Evolutionary conservation across 2,888 invertebrate genomes (phyloP), one percentile per base, ranked within the genome.

Genomic region (Celastrina argiolus): DNA sequence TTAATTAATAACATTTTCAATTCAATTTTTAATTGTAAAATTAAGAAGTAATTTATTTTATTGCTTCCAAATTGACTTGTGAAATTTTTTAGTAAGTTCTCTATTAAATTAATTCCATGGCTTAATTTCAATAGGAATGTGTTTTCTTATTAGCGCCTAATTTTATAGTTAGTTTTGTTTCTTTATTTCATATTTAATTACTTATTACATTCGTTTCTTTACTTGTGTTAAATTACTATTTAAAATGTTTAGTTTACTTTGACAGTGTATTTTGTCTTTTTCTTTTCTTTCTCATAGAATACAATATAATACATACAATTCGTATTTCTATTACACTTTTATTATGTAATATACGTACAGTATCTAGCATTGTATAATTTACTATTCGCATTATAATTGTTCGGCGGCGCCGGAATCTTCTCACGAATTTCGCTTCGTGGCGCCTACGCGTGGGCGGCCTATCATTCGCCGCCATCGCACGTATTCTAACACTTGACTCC

Each of bases 391-490:
- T 80, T 78, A 77, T 78, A 59, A 77, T 80, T 76, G 76, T 78
- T 75, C 77, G 79, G 68, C 75, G 78, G 86, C 86, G 88, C 84
- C 84, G 77, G 80, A 81, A 79, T 83, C 83, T 87, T 88, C 90
- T 91, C 89, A 91, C 88, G 90, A 90, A 89, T 87, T 88, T 88
- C 81, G 88, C 89, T 84, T 82, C 81, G 84, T 81, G 83, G 87
- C 87, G 87, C 83, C 81, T 79, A 75, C 76, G 84, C 84, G 90
- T 91, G 86, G 90, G 90, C 85, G 87, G 81, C 84, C 84, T 87
- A 88, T 88, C 88, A 79, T 79, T 77, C 74, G 81, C 84, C 83
- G 85, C 82, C 87, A 88, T 88, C 88, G 78, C 85, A 81, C 83
- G 83, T 83, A 74, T 73, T 76, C 72, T 75, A 73, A 76, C 81